phyloP scores from a whole-genome alignment of 2,888 invertebrate genomes.

The Oxyteleia sp. region DNA sequence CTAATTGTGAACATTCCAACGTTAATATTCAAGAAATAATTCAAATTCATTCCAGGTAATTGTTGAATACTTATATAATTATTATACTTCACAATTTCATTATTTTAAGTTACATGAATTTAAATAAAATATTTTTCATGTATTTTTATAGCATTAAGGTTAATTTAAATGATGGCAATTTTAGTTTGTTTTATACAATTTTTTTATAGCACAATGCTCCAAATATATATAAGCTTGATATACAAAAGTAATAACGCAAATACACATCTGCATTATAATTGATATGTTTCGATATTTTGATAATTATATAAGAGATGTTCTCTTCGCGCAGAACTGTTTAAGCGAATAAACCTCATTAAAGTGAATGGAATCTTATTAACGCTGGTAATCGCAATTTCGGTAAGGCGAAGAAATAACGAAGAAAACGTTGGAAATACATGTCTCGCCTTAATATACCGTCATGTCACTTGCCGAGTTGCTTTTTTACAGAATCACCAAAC shows the following conservation, averaged over 20 bases:
- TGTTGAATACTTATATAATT: neutral
- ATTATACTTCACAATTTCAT: neutral
- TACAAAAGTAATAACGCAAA: neutral
- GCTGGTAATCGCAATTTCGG: constrained; percentile 31
- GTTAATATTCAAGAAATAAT: neutral
- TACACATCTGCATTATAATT: neutral
- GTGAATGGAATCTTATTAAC: neutral
- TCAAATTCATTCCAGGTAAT: neutral
- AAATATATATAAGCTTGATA: neutral
- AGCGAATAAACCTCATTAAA: neutral
- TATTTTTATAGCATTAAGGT: neutral
- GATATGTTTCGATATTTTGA: neutral
- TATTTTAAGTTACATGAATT: neutral
- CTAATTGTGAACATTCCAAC: no score
- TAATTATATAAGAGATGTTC: neutral
- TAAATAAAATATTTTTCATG: no score
- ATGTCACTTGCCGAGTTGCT: constrained; percentile 23
- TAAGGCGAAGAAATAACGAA: constrained; percentile 6
- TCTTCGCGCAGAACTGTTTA: neutral
- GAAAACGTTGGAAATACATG: neutral
- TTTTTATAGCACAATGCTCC: no score
- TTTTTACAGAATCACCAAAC: constrained; percentile 10
- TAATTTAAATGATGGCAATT: no score
- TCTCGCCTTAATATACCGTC: constrained; percentile 34
- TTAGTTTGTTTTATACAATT: neutral